Base-by-base conservation (phyloP, 2,888 invertebrate species). In the Vannuccia rotundouncinata region DNA sequence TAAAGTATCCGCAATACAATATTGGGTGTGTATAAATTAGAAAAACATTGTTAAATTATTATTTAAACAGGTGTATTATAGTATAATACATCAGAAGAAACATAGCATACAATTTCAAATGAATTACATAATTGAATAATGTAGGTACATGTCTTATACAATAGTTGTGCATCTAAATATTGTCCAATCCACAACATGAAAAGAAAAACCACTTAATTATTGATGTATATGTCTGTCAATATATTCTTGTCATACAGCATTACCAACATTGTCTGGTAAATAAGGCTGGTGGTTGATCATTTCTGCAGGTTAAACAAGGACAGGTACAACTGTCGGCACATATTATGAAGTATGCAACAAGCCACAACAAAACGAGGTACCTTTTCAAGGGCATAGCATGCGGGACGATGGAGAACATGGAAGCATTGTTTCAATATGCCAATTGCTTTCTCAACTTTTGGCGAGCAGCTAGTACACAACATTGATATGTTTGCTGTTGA, bases 291-390 rank as follows among this genome's bases (percentile, higher is more conserved):
- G n/a, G n/a, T n/a, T n/a, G n/a, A n/a, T n/a, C n/a, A n/a, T n/a
- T n/a, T n/a, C n/a, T n/a, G n/a, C n/a, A n/a, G n/a, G n/a, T n/a
- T n/a, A n/a, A n/a, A n/a, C n/a, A n/a, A n/a, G n/a, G 59, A 59
- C 10, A 59, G 10, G 10, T 59, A n/a, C 59, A 75, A 31, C n/a
- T 31, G 29, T 22, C 75, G 29, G 22, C 75, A 75, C 31, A 75
- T 75, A 31, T 75, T 75, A 29, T 75, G 75, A 22, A 75, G 27
- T 75, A 75, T 29, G 28, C 75, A 75, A 75, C 75, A 75, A 31
- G 75, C 75, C 13, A 75, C n/a, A 75, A 75, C 75, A 13, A 75
- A 22, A n/a, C 28, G 13, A 22, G 75, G 75, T 29, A 75, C 75
- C 28, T 75, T 75, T 13, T 27, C 75, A 22, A 75, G 75, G 5